These are phyloP conservation scores for Drosophila busckii DNA, from an alignment of 1,140 invertebrate species.

Conservation along the genomic window DNA sequence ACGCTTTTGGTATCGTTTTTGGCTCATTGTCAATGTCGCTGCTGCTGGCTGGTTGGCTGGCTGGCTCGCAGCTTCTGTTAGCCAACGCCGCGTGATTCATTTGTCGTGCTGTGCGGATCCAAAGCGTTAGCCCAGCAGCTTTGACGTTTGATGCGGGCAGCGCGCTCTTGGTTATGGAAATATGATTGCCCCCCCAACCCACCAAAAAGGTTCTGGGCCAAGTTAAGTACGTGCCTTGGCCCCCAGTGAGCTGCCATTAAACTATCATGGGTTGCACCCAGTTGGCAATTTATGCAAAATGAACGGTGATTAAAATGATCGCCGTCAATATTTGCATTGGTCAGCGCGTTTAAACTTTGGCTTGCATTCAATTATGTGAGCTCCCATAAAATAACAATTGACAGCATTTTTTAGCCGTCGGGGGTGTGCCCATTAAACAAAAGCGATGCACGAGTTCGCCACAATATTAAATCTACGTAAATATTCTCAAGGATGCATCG, in stretches of 20 bases:
- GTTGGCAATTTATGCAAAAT: slow-evolving; percentile 52
- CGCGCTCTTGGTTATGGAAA: slow-evolving; percentile 47
- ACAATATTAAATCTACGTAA: slow-evolving; percentile 45
- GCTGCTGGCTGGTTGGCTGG: not conserved
- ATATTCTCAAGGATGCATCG: slow-evolving; percentile 51
- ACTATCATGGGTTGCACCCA: slow-evolving; percentile 43
- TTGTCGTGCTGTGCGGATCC: slow-evolving; percentile 55
- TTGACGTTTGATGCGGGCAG: slow-evolving; percentile 42
- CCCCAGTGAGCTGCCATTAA: slow-evolving; percentile 29
- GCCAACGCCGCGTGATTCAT: slow-evolving; percentile 62
- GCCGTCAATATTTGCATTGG: slow-evolving; percentile 63
- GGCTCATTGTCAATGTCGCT: slow-evolving; percentile 73
- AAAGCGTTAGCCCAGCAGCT: slow-evolving; percentile 2
- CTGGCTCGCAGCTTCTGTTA: slow-evolving; percentile 31
- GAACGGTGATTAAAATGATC: slow-evolving; percentile 54
- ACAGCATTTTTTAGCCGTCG: slow-evolving; percentile 19
- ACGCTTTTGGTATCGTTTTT: slow-evolving; percentile 38
- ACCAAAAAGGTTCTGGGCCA: slow-evolving; percentile 27
- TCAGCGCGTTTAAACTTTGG: slow-evolving; percentile 53
- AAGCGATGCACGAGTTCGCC: slow-evolving; percentile 41
- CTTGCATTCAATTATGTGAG: slow-evolving; percentile 16
- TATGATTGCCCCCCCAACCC: slow-evolving; percentile 42
- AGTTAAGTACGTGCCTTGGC: not conserved
- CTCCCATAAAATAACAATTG: slow-evolving; percentile 2
- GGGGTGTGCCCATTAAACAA: slow-evolving; percentile 52